Evolutionary conservation across 2,113 vertebrate species (phyloP).

Genomic region (Tamias sibiricus): DNA sequence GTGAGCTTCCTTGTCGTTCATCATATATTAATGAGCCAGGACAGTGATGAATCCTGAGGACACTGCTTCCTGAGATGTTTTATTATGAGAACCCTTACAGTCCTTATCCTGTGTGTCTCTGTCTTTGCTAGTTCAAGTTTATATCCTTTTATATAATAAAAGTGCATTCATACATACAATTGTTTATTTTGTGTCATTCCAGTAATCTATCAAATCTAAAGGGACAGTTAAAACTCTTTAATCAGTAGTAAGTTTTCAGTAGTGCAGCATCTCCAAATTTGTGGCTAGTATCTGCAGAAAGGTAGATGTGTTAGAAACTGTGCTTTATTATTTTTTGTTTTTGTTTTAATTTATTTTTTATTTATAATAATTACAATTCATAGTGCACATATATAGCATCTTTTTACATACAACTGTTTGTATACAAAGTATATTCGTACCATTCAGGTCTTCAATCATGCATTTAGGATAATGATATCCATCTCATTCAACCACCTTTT

Average conservation of each 20-base stretch:
- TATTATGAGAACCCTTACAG: background rate
- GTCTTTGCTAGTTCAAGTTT: background rate
- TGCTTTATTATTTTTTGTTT: too few species aligned
- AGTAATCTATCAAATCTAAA: background rate
- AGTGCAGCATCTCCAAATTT: background rate
- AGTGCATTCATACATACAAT: background rate
- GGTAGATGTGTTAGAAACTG: background rate
- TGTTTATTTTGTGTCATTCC: background rate
- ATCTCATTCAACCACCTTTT: too few species aligned
- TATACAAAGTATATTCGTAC: too few species aligned
- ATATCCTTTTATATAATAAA: background rate
- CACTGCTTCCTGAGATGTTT: background rate
- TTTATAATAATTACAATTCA: too few species aligned
- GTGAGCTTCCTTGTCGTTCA: background rate
- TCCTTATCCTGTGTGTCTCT: background rate
- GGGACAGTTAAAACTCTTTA: background rate
- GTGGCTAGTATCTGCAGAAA: background rate
- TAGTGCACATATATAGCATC: too few species aligned
- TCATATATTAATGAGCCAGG: background rate
- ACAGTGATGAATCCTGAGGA: background rate
- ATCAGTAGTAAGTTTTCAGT: background rate
- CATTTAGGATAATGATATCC: too few species aligned
- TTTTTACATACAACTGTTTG: too few species aligned
- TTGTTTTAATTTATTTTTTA: too few species aligned
- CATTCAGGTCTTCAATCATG: too few species aligned